Evolutionary conservation across 37 sponge, comb jelly and placozoan genomes (phyloP), one percentile per base, ranked within the genome.

Genomic region (Theonella swinhoei): DNA sequence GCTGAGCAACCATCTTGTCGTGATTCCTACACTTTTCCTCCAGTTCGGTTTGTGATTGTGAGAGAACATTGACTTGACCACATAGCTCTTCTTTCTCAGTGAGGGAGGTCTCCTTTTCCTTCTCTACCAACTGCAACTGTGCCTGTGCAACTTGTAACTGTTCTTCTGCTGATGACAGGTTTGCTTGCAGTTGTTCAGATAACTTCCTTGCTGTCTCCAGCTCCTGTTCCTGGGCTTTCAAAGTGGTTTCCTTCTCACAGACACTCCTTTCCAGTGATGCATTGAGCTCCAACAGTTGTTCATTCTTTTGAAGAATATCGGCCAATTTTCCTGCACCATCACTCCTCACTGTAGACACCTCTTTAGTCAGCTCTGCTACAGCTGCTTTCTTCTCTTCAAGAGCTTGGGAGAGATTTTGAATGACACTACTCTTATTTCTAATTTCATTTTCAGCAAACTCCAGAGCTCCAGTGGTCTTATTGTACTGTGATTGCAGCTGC

Each of bases 401-500:
- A 41, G 64, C 33, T 9, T 64, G 73, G 11, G 83, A 74, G 0
- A 83, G 74, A n/a, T 28, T 74, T 65, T 73, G 72, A 39, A 83
- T 74, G 8, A 47, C 54, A 47, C 14, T 47, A 47, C 11, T 64
- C 14, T 36, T 88, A 40, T 64, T 88, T 4, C 80, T 61, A 28
- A 81, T 85, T 30, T 81, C 83, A 41, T 77, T 89, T 28, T 77
- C 39, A 0, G 72, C 62, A 40, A 84, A 89, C 65, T 89, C 76
- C 85, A 90, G 33, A 26, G 83, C 64, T 33, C 82, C 85, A 14
- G 87, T 92, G 31, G 42, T 84, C 39, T 63, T 33, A 28, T 74
- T 47, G 26, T 64, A 54, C 23, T 74, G 64, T 24, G 62, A 72
- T 39, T 74, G 61, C 20, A 83, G 39, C 31, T 83, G 66, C 1